These are phyloP conservation scores for Pelusios castaneus DNA, from an alignment of 2,113 vertebrate species.

Conservation along the genomic window DNA sequence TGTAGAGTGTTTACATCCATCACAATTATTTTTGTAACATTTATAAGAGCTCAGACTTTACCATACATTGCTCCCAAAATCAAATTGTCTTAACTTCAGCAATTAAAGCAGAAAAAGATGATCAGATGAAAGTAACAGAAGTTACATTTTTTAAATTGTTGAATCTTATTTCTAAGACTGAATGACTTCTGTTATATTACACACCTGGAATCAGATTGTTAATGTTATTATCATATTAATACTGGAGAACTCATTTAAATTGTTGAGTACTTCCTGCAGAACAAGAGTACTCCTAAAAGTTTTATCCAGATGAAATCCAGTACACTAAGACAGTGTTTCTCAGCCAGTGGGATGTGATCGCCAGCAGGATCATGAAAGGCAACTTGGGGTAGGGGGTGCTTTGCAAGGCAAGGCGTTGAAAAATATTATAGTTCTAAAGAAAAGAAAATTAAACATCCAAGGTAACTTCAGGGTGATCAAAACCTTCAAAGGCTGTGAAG, in stretches of 20 bases:
- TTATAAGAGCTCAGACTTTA: not conserved
- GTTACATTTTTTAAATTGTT: not conserved
- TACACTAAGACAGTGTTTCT: not conserved
- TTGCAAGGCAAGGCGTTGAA: too few species aligned
- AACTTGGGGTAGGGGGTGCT: not conserved
- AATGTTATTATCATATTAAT: not conserved
- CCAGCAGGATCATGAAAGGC: not conserved
- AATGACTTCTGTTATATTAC: not conserved
- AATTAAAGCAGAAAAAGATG: not conserved
- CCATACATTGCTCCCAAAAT: not conserved
- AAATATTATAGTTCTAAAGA: not conserved
- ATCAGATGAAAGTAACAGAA: not conserved
- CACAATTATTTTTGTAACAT: not conserved
- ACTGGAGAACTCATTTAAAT: not conserved
- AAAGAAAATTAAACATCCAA: not conserved
- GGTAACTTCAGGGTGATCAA: not conserved
- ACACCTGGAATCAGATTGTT: not conserved
- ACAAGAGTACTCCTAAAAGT: not conserved
- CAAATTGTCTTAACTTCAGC: not conserved
- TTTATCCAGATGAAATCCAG: not conserved
- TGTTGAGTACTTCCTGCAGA: not conserved
- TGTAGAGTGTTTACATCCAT: not conserved
- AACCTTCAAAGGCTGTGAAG: not conserved
- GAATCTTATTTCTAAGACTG: not conserved
- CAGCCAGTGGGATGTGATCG: not conserved